Conservation (phyloP, 2,797 vertebrate species). For the Pseudopleuronectes americanus region DNA sequence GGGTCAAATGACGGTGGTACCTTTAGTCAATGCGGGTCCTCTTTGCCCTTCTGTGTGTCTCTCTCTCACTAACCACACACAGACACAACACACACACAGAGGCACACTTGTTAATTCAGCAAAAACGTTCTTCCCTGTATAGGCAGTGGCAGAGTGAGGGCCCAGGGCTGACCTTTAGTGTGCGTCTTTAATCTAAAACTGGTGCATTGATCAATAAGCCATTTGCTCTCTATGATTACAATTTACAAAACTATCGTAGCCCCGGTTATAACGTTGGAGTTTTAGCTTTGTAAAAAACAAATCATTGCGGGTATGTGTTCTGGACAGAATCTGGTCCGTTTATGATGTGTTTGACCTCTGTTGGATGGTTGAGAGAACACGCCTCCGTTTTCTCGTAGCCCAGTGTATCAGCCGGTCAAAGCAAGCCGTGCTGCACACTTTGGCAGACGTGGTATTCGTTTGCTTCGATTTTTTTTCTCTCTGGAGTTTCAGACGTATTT, state of each 20-base stretch:
- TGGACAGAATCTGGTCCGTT: slow-evolving; percentile 42
- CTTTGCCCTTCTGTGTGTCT: slow-evolving; percentile 26
- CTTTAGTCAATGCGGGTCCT: slow-evolving; percentile 40
- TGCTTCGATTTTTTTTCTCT: no score
- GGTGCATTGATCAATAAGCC: slow-evolving; percentile 80
- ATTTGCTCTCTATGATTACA: slow-evolving; percentile 77
- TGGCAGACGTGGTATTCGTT: no score
- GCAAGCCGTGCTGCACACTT: slow-evolving; percentile 3
- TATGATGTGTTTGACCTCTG: slow-evolving; percentile 53
- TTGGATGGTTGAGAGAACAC: slow-evolving; percentile 55
- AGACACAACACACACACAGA: not conserved
- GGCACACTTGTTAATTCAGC: slow-evolving; percentile 67
- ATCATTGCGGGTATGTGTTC: slow-evolving; percentile 47
- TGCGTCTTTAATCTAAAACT: slow-evolving; percentile 80
- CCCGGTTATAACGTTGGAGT: slow-evolving; percentile 70
- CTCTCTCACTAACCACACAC: not conserved
- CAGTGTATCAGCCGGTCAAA: slow-evolving; percentile 24
- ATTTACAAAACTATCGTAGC: slow-evolving; percentile 72
- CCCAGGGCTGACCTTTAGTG: slow-evolving; percentile 75
- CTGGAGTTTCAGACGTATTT: not conserved
- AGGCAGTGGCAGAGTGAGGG: slow-evolving; percentile 53
- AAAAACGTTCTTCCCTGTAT: slow-evolving; percentile 63
- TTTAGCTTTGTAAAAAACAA: slow-evolving; percentile 48
- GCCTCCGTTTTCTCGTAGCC: slow-evolving; percentile 30
- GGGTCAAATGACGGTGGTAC: slow-evolving; percentile 51